These are phyloP conservation scores for Calephelis virginiensis DNA, from an alignment of 1,140 invertebrate species.

Conservation along the genomic window DNA sequence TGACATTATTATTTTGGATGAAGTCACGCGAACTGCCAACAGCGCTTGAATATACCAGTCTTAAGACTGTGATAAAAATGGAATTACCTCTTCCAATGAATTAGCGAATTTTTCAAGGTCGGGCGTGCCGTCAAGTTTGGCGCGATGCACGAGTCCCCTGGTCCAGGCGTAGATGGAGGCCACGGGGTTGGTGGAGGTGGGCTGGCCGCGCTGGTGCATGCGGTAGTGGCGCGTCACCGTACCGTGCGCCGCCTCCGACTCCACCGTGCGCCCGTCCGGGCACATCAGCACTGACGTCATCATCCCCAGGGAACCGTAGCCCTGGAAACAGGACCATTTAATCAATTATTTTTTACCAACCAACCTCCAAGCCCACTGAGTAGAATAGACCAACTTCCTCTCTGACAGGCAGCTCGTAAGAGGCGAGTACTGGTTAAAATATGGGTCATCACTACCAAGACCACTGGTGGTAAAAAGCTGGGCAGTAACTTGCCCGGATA, in stretches of 20 bases:
- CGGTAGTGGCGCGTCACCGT: slow-evolving; percentile 95
- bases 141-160: slow-evolving; percentile 89
- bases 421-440: no score
- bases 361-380: no score
- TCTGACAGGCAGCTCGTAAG: no score
- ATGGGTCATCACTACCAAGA: no score
- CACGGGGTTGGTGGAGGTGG: slow-evolving; percentile 94
- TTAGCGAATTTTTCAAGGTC: slow-evolving; percentile 82
- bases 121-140: slow-evolving; percentile 88
- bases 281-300: slow-evolving; percentile 96
- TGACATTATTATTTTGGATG: no score
- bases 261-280: slow-evolving; percentile 94
- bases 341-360: background rate
- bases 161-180: slow-evolving; percentile 97
- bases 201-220: slow-evolving; percentile 88
- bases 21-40: no score
- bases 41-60: no score
- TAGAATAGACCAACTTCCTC: no score
- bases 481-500: no score
- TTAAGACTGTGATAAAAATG: background rate
- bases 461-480: no score
- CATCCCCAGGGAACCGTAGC: slow-evolving; percentile 91
- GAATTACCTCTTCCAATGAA: slow-evolving; percentile 73
- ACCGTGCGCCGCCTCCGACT: slow-evolving; percentile 95
- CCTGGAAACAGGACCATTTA: slow-evolving; percentile 74